Evolutionary conservation across 92 coral and sea anemone species (phyloP).

Genomic region (Epizoanthus stellaris): DNA sequence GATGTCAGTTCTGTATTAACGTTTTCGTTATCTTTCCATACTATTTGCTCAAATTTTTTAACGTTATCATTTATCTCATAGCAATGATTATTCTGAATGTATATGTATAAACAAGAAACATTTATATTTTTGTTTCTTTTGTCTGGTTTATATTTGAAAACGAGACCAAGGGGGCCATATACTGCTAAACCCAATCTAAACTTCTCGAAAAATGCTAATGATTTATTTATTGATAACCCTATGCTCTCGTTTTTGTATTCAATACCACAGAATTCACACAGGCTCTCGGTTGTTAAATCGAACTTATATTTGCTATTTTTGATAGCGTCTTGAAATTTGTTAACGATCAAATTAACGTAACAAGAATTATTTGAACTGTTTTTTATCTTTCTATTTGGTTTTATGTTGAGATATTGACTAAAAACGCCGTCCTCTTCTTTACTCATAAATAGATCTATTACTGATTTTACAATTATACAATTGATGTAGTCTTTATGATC

Average conservation of each 20-base stretch:
- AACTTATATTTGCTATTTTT: conserved; percentile 9
- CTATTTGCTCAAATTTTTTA: conserved; percentile 11
- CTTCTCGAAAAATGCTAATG: conserved; percentile 33
- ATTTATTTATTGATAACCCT: conserved; percentile 41
- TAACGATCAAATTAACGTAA: conserved; percentile 1
- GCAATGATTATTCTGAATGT: conserved; percentile 17
- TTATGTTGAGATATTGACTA: conserved; percentile 16
- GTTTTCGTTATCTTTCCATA: too few species aligned
- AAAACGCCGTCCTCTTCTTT: conserved; percentile 8
- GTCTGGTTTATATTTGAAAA: conserved; percentile 28
- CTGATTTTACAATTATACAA: not conserved
- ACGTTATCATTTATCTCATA: conserved; percentile 13
- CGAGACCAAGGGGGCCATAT: conserved; percentile 27
- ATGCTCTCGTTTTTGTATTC: conserved; percentile 41
- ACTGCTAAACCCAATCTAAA: conserved; percentile 10
- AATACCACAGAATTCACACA: conserved; percentile 36
- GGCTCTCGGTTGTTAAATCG: conserved; percentile 16
- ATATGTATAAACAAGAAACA: not conserved
- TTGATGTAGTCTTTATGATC: not conserved
- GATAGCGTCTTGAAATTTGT: not conserved
- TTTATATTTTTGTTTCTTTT: conserved; percentile 1
- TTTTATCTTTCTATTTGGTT: not conserved
- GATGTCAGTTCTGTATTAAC: too few species aligned
- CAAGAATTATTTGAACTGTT: conserved; percentile 9
- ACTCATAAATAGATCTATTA: conserved; percentile 6